Percentiles rank a stretch among this genome's conserved stretches.
phyloP scores from a whole-genome alignment of 2,888 invertebrate genomes.

The Dryobota labecula region DNA sequence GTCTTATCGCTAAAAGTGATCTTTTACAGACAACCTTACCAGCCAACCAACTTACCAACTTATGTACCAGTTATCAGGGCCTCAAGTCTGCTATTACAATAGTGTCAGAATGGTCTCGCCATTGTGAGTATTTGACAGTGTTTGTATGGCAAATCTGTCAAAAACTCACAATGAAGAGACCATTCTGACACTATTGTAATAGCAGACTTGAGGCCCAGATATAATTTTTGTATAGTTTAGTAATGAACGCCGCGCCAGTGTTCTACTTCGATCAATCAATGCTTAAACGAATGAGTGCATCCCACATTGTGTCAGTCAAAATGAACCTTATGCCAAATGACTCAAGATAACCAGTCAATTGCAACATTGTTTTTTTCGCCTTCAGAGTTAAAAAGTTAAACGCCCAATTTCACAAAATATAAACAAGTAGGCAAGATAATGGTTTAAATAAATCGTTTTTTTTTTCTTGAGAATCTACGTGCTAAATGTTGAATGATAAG shows the following conservation, averaged over 20 bases:
- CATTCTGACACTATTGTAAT: no score
- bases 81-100: no score
- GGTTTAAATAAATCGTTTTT: slow-evolving; percentile 43
- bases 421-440: slow-evolving; percentile 32
- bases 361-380: slow-evolving; percentile 42
- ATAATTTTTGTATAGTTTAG: neutral
- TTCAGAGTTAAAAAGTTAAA: slow-evolving; percentile 44
- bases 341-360: slow-evolving; percentile 52
- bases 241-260: slow-evolving; percentile 5
- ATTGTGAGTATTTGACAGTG: no score
- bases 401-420: slow-evolving; percentile 27
- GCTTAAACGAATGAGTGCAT: slow-evolving; percentile 23
- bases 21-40: no score
- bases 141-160: no score
- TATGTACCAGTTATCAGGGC: no score
- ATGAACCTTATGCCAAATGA: slow-evolving; percentile 37
- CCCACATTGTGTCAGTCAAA: neutral
- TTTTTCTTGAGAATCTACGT: slow-evolving; percentile 61
- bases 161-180: no score
- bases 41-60: no score
- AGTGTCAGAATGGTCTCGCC: no score
- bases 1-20: no score
- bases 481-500: slow-evolving; percentile 73
- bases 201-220: no score
- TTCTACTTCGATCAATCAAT: slow-evolving; percentile 24